Evolutionary conservation across 2,113 vertebrate species (phyloP).

Genomic region (Plotosus lineatus): DNA sequence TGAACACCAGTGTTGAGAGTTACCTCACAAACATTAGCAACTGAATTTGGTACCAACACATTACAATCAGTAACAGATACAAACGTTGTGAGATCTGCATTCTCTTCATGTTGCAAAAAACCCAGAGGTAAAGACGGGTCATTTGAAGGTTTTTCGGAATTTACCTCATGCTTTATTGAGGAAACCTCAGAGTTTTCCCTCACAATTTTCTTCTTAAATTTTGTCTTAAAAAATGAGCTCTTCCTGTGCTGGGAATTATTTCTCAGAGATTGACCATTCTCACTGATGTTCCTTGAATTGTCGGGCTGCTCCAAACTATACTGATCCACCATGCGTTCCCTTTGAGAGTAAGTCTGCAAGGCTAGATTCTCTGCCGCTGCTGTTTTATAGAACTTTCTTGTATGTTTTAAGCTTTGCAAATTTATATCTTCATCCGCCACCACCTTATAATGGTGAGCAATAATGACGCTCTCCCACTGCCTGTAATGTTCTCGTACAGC

Average conservation of each 20-base stretch:
- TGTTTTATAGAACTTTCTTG: conserved; percentile 52
- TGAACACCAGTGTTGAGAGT: conserved; percentile 67
- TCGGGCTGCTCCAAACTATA: conserved; percentile 68
- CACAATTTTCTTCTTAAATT: conserved; percentile 15
- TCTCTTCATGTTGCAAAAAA: conserved; percentile 47
- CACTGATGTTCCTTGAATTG: conserved; percentile 51
- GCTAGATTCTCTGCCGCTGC: conserved; percentile 51
- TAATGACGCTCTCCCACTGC: conserved; percentile 75
- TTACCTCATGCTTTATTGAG: conserved; percentile 54
- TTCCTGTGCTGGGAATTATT: conserved; percentile 37
- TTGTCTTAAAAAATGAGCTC: conserved; percentile 45
- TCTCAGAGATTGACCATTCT: conserved; percentile 47
- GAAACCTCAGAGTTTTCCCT: conserved; percentile 54
- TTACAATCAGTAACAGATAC: conserved; percentile 57
- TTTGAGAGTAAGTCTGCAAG: conserved; percentile 59
- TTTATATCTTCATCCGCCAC: conserved; percentile 64
- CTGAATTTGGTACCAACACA: conserved; percentile 60
- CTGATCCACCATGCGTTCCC: conserved; percentile 64
- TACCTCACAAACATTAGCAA: conserved; percentile 62
- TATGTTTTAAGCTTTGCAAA: conserved; percentile 49
- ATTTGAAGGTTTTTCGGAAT: conserved; percentile 50
- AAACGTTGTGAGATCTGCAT: conserved; percentile 50
- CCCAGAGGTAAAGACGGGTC: conserved; percentile 58
- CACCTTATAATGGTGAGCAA: conserved; percentile 67
- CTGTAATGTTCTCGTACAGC: conserved; percentile 81